Evolutionary conservation across 2,888 invertebrate species (phyloP).

Genomic region (Drosophila silvestris): DNA sequence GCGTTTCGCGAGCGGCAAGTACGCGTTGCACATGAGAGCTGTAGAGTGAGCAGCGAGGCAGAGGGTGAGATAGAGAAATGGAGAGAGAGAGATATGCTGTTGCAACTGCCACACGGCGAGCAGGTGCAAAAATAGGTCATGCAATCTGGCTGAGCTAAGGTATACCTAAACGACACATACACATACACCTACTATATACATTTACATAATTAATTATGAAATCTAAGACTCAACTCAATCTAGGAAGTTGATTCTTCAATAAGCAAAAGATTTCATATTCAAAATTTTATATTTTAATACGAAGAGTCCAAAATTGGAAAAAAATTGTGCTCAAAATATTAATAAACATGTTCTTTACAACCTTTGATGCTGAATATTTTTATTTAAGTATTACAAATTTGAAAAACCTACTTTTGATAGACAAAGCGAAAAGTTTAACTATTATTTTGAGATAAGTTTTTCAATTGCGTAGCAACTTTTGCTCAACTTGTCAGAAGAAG

Average conservation of each 20-base stretch:
- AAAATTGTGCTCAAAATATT: background rate
- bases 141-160: background rate
- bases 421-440: accelerated
- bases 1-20: slow-evolving; percentile 65
- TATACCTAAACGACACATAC: accelerated
- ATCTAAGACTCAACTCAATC: background rate
- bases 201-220: background rate
- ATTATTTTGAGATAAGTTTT: background rate
- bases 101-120: slow-evolving; percentile 54
- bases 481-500: background rate
- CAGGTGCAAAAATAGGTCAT: slow-evolving; percentile 54
- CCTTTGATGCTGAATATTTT: background rate
- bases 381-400: background rate
- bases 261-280: background rate
- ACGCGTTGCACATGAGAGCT: slow-evolving; percentile 40
- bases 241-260: background rate
- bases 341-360: background rate
- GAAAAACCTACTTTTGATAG: background rate
- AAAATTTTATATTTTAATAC: background rate
- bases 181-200: background rate
- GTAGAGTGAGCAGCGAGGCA: background rate
- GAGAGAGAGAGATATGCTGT: background rate
- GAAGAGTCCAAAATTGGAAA: background rate
- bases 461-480: no score
- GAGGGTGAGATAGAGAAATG: background rate